Base-by-base conservation (phyloP, 1,140 invertebrate species). In the Ephestia elutella region DNA sequence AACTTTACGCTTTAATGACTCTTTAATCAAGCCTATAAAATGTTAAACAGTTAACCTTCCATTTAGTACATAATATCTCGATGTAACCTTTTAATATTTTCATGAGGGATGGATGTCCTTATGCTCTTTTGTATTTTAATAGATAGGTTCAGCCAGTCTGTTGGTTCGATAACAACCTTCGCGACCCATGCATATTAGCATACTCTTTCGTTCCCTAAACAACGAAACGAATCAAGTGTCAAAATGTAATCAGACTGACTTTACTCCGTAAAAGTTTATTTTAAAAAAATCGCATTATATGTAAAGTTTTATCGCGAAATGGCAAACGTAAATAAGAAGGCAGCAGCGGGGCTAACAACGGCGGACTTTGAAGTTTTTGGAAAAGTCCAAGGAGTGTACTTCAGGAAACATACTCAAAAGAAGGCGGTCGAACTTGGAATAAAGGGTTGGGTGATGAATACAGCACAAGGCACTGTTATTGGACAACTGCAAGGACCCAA, bases 361-460 rank as follows among this genome's bases (percentile, higher is more conserved):
- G 60, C 77, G 0, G 86, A 90, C 62, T 92, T 91, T 60, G 91
- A 92, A 70, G 87, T 92, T 2, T 91, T 90, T 58, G 91, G 91
- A 11, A 90, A 85, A 68, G 91, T 92, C 1, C 91, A 92, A 82
- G 90, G 91, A 64, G 91, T 91, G 2, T 90, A 73, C 55, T 88
- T 91, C 62, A 81, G 91, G 15, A 90, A 93, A 81, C 87, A 92
- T 63, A 93, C 93, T 0, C 85, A 91, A 63, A 85, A 80, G 32
- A 89, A 90, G 73, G 92, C 91, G 5, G 79, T 77, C 1, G 75
- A 89, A 48, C 79, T 92, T 0, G 89, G 90, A 4, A 70, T 94
- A 1, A 90, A 90, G 64, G 93, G 93, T 50, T 94, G 92, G 92
- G 91, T 92, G 54, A 91, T 90, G 89, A 94, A 94, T 70, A 93